Percentiles rank a stretch among this genome's conserved stretches.
Evolutionary conservation across 2,797 vertebrate genomes (phyloP).

Genomic region (Syngnathus rostellatus): DNA sequence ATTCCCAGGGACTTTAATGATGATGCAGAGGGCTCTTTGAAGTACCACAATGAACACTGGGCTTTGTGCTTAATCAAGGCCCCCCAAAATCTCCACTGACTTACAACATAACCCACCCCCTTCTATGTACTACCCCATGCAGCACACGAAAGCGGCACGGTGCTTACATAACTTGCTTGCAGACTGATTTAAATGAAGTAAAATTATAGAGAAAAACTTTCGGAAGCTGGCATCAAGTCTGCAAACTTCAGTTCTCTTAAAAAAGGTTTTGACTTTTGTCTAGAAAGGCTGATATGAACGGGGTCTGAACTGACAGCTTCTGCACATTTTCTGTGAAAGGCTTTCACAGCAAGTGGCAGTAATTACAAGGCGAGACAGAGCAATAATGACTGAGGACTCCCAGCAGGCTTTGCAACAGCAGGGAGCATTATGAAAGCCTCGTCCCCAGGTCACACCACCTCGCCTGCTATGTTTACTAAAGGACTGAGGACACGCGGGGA

Average conservation of each 20-base stretch:
- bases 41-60: conserved; percentile 64
- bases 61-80: conserved; percentile 53
- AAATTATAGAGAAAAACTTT: conserved; percentile 29
- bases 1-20: conserved; percentile 55
- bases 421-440: conserved; percentile 45
- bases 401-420: conserved; percentile 34
- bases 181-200: conserved; percentile 39
- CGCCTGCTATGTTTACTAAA: conserved; percentile 50
- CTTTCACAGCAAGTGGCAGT: conserved; percentile 32
- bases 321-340: conserved; percentile 38
- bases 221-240: conserved; percentile 23
- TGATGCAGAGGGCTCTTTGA: conserved; percentile 64
- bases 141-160: conserved; percentile 42
- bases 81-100: conserved; percentile 30
- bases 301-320: conserved; percentile 13
- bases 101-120: conserved; percentile 17
- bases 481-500: conserved; percentile 39
- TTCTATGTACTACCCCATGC: conserved; percentile 21
- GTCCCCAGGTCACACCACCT: conserved; percentile 34
- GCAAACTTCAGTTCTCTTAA: conserved; percentile 16
- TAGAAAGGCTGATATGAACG: background rate
- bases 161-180: conserved; percentile 53
- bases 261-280: conserved; percentile 1
- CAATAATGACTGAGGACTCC: conserved; percentile 34
- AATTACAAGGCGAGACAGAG: conserved; percentile 48